Evolutionary conservation across 2,797 vertebrate genomes (phyloP).

Genomic region (Sebastes diploproa): DNA sequence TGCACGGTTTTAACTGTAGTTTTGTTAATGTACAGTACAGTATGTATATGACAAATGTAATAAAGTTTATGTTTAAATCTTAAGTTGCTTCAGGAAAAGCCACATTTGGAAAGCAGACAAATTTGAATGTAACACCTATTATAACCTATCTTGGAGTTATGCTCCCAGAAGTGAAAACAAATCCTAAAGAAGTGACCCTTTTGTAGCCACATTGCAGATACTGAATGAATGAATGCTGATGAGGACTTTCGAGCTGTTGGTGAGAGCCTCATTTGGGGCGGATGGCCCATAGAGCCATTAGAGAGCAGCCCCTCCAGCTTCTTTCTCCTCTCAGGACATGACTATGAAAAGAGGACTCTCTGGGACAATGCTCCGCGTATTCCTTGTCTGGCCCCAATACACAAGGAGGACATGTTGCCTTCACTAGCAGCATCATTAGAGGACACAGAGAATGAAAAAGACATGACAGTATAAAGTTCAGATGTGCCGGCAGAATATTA

Average conservation of each 20-base stretch:
- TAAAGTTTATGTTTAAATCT: background rate
- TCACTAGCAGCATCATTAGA: slow-evolving; percentile 1
- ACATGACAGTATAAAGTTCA: too few relatives aligned
- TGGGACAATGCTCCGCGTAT: slow-evolving; percentile 68
- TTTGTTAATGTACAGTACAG: background rate
- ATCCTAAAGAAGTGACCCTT: background rate
- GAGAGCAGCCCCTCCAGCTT: slow-evolving; percentile 26
- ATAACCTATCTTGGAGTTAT: background rate
- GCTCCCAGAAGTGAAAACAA: background rate
- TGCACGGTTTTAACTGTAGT: too few relatives aligned
- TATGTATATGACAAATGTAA: too few relatives aligned
- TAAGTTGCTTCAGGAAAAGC: background rate
- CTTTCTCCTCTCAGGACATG: slow-evolving; percentile 60
- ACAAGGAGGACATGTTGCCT: slow-evolving; percentile 54
- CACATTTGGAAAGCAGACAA: background rate
- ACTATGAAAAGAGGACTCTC: slow-evolving; percentile 78
- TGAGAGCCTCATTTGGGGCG: slow-evolving; percentile 54
- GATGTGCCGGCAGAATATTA: too few relatives aligned
- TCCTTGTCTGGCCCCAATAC: slow-evolving; percentile 86
- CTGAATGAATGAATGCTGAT: slow-evolving; percentile 21
- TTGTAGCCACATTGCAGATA: slow-evolving; percentile 1
- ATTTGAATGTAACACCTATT: background rate
- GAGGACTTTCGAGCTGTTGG: slow-evolving; percentile 50
- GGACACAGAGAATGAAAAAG: background rate
- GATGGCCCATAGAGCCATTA: slow-evolving; percentile 53